Percentiles rank a stretch among this genome's conserved stretches.
These are phyloP conservation scores for Hypomecis atomaria DNA, from an alignment of 2,888 invertebrate species.

Conservation along the genomic window DNA sequence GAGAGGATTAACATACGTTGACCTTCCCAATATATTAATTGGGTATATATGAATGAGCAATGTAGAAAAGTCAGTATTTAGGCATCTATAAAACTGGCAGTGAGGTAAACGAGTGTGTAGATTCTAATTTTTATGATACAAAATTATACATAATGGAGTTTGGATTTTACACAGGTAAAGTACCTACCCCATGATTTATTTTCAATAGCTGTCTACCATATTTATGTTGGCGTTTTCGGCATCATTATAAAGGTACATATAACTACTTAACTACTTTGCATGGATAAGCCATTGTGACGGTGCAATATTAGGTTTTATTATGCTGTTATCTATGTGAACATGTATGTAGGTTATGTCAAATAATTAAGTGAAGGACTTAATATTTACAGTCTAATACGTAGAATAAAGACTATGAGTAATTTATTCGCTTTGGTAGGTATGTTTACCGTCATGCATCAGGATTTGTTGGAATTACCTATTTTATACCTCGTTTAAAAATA, in stretches of 20 bases:
- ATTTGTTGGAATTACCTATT: not conserved
- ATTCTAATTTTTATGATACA: constrained; percentile 30
- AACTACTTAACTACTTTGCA: not conserved
- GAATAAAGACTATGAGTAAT: not conserved
- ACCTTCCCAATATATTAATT: constrained; percentile 1
- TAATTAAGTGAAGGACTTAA: not conserved
- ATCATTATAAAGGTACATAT: not conserved
- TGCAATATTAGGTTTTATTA: constrained; percentile 2
- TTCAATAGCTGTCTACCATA: not conserved
- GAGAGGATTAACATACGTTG: not conserved
- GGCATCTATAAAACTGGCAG: not conserved
- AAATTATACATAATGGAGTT: constrained; percentile 34
- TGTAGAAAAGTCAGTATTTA: not conserved
- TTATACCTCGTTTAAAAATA: too few relatives aligned
- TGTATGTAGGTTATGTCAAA: too few relatives aligned
- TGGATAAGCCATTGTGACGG: not conserved
- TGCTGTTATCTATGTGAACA: not conserved
- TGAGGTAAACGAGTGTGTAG: not conserved
- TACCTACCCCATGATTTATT: not conserved
- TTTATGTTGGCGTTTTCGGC: constrained; percentile 24
- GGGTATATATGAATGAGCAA: not conserved
- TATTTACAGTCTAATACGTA: not conserved
- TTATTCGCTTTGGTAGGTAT: not conserved
- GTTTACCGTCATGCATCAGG: not conserved
- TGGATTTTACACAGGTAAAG: constrained; percentile 21